Evolutionary conservation across 2,113 vertebrate species (phyloP).

Genomic region (human): GRCh38 chr20:33848501-33849000

Average conservation of each 20-base stretch:
- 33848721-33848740: not conserved
- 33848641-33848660: constrained; percentile 90
- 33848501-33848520: constrained; percentile 97
- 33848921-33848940: not conserved
- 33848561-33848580: constrained; percentile 98
- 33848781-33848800: not conserved
- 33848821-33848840: not conserved
- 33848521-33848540: constrained; percentile 96
- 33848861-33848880: not conserved
- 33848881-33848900: not conserved
- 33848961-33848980: not conserved
- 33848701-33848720: not conserved
- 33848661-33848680: rapidly evolving
- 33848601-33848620: constrained; percentile 98
- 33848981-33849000: not conserved
- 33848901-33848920: not conserved
- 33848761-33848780: constrained; percentile 26
- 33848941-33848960: not conserved
- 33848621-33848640: constrained; percentile 98
- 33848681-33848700: not conserved
- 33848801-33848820: not conserved
- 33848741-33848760: not conserved
- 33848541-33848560: constrained; percentile 99
- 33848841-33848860: not conserved
- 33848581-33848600: constrained; percentile 99